Evolutionary conservation across 2,888 invertebrate genomes (phyloP), one percentile per base, ranked within the genome.

Genomic region (Perithous albicinctus): DNA sequence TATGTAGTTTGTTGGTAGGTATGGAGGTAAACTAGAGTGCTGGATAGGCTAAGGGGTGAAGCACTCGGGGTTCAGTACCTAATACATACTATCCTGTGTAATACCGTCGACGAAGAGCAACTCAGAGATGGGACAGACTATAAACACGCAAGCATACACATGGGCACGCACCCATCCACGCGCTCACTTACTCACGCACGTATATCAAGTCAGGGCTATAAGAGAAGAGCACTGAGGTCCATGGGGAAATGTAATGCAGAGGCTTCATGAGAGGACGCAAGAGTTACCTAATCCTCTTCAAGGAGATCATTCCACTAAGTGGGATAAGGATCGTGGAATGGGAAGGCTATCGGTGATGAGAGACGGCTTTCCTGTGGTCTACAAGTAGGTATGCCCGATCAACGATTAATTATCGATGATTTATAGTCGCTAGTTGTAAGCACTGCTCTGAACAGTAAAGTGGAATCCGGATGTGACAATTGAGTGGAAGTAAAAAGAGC

Each of bases 11-110:
- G 51, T 78, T 51, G 69, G 70, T 67, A 8, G 76, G 63, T 46
- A 18, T 59, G 43, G 63, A 64, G 74, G 77, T 59, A 64, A 43
- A 69, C 51, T 35, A 20, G 67, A 78, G 79, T 67, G 70, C 74
- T 63, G 43, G 41, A 70, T 72, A 77, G 70, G 46, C 51, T 54
- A 73, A 43, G 66, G 72, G 77, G 61, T 73, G 56, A 78, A 51
- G 51, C 43, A 35, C 59, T 72, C 56, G 20, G 38, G n/a, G 38
- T 56, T 59, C 72, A 41, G 59, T 72, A 46, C 59, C 72, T 59
- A 59, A 72, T 72, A 72, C 72, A 70, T 70, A 56, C 70, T 70
- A 70, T 59, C 54, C 69, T 7, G 56, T 70, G 70, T 70, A 70
- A 70, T 70, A 41, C 56, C 70, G 41, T 29, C 70, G 70, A 38